These are phyloP conservation scores for Esox niger DNA, from an alignment of 2,113 vertebrate genomes.

Conservation along the genomic window DNA sequence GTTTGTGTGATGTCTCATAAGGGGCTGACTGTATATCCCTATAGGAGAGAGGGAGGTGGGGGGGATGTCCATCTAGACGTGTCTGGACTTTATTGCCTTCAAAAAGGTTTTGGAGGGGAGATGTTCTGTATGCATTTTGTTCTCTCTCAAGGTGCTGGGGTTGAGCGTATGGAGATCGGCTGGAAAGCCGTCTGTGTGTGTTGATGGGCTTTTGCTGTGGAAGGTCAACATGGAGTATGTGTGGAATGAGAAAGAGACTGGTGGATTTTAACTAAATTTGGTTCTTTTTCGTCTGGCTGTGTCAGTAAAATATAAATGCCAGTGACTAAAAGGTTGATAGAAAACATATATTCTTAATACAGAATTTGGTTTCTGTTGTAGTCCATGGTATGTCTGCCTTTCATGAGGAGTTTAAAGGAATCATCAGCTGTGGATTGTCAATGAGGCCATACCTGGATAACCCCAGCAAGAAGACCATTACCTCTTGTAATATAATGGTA, in stretches of 20 bases:
- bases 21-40: not conserved
- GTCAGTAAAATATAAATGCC: constrained; percentile 13
- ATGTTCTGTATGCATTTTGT: not conserved
- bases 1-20: not conserved
- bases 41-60: not conserved
- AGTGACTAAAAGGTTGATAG: no score
- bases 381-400: no score
- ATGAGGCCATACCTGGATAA: no score
- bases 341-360: no score
- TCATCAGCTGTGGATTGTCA: no score
- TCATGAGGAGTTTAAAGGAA: no score
- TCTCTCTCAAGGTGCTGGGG: constrained; percentile 15
- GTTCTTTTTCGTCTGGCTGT: no score
- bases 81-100: constrained; percentile 49
- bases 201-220: constrained; percentile 3
- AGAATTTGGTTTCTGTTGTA: no score
- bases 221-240: constrained; percentile 24
- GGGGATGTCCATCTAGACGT: constrained; percentile 1
- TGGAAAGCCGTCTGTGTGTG: constrained; percentile 1
- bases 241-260: constrained; percentile 49
- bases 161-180: constrained; percentile 30
- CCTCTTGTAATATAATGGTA: no score
- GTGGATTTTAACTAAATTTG: constrained; percentile 44
- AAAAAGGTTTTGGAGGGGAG: constrained; percentile 16
- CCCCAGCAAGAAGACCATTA: no score